Conservation (phyloP, 2,113 vertebrate species). For the Boleophthalmus pectinirostris region DNA sequence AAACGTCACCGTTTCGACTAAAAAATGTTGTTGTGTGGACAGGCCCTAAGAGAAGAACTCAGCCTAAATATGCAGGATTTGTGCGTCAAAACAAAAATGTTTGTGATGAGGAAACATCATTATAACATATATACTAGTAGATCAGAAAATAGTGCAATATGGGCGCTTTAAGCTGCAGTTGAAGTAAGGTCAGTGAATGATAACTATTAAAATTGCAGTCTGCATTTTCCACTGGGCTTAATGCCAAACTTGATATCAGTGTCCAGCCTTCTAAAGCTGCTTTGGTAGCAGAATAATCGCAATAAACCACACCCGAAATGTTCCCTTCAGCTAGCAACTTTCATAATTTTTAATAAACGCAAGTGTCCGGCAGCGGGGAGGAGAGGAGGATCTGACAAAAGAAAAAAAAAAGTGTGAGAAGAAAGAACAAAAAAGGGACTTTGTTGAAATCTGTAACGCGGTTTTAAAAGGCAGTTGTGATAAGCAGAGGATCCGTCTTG, state of each 20-base stretch:
- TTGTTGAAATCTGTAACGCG: conserved; percentile 51
- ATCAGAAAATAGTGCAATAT: too few relatives aligned
- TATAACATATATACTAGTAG: too few relatives aligned
- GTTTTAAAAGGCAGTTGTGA: conserved; percentile 62
- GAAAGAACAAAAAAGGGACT: conserved; percentile 46
- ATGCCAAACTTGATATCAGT: conserved; percentile 5
- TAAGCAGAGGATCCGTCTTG: conserved; percentile 55
- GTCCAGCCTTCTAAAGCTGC: conserved; percentile 4
- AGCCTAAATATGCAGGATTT: too few relatives aligned
- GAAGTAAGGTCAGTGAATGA: not conserved
- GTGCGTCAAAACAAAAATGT: too few relatives aligned
- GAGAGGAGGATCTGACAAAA: conserved; percentile 28
- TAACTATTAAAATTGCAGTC: not conserved
- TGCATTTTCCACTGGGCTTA: not conserved
- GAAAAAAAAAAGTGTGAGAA: conserved; percentile 44
- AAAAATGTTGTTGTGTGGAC: too few relatives aligned
- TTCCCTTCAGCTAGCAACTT: not conserved
- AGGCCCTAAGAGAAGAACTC: too few relatives aligned
- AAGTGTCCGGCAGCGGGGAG: conserved; percentile 9
- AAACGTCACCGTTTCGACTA: too few relatives aligned
- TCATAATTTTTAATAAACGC: conserved; percentile 1
- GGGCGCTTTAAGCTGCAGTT: not conserved
- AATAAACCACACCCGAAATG: not conserved
- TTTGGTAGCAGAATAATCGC: not conserved
- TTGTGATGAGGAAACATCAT: too few relatives aligned